Evolutionary conservation across 2,888 invertebrate species (phyloP).

Genomic region (Drosophila dives): DNA sequence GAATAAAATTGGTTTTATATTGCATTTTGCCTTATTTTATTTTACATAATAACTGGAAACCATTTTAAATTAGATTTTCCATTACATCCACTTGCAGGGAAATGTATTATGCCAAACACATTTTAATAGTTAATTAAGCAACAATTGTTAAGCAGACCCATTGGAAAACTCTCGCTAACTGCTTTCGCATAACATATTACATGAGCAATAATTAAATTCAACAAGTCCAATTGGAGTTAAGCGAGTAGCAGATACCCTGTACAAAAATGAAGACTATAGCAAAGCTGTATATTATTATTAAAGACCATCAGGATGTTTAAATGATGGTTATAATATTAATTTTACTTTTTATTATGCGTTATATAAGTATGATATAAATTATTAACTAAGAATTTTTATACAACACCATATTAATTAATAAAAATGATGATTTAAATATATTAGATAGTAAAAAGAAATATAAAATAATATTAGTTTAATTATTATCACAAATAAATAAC

Average conservation of each 20-base stretch:
- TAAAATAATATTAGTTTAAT: background rate
- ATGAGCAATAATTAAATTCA: slow-evolving; percentile 20
- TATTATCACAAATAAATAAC: background rate
- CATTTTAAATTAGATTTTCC: slow-evolving; percentile 1
- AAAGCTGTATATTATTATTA: background rate
- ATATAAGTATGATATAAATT: too few relatives aligned
- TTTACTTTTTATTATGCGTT: too few relatives aligned
- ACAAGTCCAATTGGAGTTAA: background rate
- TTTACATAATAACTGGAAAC: background rate
- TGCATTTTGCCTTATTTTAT: background rate
- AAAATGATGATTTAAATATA: background rate
- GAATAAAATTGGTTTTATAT: background rate
- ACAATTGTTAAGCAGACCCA: slow-evolving; percentile 27
- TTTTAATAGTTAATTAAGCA: slow-evolving; percentile 44
- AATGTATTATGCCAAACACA: slow-evolving; percentile 21
- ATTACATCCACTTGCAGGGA: background rate
- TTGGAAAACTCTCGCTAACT: slow-evolving; percentile 30
- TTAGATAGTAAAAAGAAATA: background rate
- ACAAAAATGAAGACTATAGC: background rate
- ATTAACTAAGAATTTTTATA: background rate
- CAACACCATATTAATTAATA: background rate
- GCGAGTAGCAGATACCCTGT: slow-evolving; percentile 5
- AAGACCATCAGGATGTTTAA: background rate
- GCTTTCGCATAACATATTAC: slow-evolving; percentile 20
- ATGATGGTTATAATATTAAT: background rate